Base-by-base conservation (phyloP, 1,140 invertebrate species). In the Drosophila kurseongensis region DNA sequence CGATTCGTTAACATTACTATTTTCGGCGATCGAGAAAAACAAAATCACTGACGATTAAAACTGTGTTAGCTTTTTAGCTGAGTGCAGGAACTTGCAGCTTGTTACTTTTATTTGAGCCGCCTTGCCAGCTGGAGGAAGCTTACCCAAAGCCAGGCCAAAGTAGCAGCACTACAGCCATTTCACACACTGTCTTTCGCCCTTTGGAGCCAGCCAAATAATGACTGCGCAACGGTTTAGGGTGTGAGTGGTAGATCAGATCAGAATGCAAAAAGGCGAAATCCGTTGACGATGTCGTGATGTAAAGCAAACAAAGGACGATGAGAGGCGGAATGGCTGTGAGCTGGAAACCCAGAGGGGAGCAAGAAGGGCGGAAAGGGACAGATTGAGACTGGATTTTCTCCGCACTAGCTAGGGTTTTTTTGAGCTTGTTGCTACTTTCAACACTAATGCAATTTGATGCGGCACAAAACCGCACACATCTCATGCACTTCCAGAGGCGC, bases 391-490 rank as follows among this genome's bases (percentile, higher is more conserved):
- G 44, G 67, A 59, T 77, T 47, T 59, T 35, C 16, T 56, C n/a
- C 41, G 38, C 40, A 23, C 55, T 52, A 35, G 55, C 48, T 57
- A 58, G 42, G 57, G 45, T 47, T 68, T 65, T 75, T 66, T 78
- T 63, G 54, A 69, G 75, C 35, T 71, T 56, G 68, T 78, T 85
- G 63, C 58, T 58, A 83, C 75, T 67, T 79, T 88, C 65, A 79
- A 54, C 84, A 80, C 79, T 83, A 88, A 88, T 88, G 83, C 83
- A 88, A 88, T 88, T 88, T 88, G 83, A 88, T 83, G 84, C 84
- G 41, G 36, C 75, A 67, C 82, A 76, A 83, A 88, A 77, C 75
- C 83, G 56, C 82, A 88, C 74, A 75, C 57, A 79, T 52, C 68
- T 71, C 57, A 79, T 52, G 56, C 61, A 72, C 48, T 60, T 14